These are phyloP conservation scores for Cygnus buccinator DNA, from an alignment of 2,113 vertebrate genomes.

Conservation along the genomic window DNA sequence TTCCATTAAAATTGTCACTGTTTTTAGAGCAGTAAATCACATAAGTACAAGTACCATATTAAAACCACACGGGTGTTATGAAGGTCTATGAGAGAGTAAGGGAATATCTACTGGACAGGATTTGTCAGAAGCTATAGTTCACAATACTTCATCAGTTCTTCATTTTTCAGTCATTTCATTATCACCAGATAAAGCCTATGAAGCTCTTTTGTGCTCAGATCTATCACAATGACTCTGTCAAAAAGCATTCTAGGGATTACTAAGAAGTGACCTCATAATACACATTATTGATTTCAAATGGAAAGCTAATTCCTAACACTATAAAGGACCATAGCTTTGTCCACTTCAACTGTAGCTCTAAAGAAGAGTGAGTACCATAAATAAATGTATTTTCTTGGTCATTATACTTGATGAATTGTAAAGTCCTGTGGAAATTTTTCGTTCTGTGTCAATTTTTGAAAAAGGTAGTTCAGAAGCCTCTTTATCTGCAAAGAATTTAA, in stretches of 20 bases:
- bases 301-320: constrained; percentile 22
- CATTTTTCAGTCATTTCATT: constrained; percentile 12
- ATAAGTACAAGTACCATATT: not conserved
- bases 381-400: not conserved
- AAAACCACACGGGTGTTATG: not conserved
- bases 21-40: not conserved
- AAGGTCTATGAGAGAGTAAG: not conserved
- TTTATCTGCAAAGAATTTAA: not conserved
- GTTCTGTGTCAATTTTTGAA: not conserved
- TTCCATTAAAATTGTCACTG: not conserved
- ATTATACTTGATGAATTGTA: not conserved
- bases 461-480: not conserved
- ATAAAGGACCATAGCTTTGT: not conserved
- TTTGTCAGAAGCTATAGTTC: not conserved
- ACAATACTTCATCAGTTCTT: not conserved
- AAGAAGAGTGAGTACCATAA: not conserved
- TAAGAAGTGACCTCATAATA: not conserved
- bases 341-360: not conserved
- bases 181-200: not conserved
- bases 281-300: constrained; percentile 14
- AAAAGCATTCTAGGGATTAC: not conserved
- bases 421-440: not conserved
- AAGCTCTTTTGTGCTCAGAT: not conserved
- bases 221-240: not conserved
- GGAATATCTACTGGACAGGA: not conserved